Conservation (phyloP, 2,797 vertebrate species). For the Picus viridis region DNA sequence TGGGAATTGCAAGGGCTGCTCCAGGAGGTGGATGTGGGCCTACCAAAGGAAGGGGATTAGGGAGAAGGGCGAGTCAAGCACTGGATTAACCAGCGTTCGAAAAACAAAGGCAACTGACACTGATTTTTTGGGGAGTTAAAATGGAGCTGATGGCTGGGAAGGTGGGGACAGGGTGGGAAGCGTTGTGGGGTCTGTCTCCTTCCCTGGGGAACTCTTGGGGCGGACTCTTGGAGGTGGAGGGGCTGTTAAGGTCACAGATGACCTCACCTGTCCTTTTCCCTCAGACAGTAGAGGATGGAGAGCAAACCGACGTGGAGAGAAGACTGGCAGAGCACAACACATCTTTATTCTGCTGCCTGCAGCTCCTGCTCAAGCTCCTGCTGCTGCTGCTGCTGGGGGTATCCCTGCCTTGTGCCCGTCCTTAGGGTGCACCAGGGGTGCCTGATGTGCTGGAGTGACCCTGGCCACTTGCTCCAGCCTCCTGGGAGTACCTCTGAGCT, state of each 20-base stretch:
- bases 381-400: not conserved
- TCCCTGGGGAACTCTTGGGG: not conserved
- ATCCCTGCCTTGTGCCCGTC: not conserved
- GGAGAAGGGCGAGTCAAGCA: not conserved
- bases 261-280: not conserved
- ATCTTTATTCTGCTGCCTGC: not conserved
- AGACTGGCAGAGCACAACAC: not conserved
- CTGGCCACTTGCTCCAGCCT: not conserved
- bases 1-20: not conserved
- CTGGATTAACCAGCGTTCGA: not conserved
- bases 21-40: not conserved
- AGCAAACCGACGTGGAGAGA: not conserved
- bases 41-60: not conserved
- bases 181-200: rapidly evolving
- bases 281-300: not conserved
- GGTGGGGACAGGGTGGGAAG: not conserved
- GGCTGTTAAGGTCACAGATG: not conserved
- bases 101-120: not conserved
- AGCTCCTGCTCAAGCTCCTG: not conserved
- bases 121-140: not conserved
- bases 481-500: rapidly evolving
- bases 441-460: rapidly evolving
- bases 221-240: not conserved
- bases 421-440: not conserved
- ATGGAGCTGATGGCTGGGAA: rapidly evolving